Evolutionary conservation across 2,888 invertebrate genomes (phyloP).

Genomic region (Lobophora halterata): DNA sequence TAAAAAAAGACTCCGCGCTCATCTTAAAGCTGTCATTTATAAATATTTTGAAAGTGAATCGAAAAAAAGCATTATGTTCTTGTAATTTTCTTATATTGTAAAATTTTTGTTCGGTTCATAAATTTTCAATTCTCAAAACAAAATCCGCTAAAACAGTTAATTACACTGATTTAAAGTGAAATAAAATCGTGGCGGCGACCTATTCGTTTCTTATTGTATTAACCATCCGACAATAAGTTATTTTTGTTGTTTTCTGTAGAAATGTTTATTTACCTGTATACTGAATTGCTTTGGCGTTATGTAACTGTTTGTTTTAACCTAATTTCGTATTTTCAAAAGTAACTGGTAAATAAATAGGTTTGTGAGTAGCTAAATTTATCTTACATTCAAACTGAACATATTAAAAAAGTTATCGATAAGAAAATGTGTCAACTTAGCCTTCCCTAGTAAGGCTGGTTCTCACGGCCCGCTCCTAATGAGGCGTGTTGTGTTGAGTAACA

Average conservation of each 20-base stretch:
- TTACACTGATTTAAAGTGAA: slow-evolving; percentile 27
- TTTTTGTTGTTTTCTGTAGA: slow-evolving; percentile 19
- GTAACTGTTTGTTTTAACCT: slow-evolving; percentile 5
- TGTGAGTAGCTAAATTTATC: background rate
- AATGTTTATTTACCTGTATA: slow-evolving; percentile 16
- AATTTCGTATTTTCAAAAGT: background rate
- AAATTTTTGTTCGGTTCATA: slow-evolving; percentile 25
- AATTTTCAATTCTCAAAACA: slow-evolving; percentile 27
- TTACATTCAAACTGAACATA: background rate
- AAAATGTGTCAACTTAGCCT: slow-evolving; percentile 25
- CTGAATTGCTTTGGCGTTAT: slow-evolving; percentile 8
- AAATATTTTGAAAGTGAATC: too few relatives aligned
- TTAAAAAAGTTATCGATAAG: slow-evolving; percentile 23
- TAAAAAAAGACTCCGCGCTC: too few relatives aligned
- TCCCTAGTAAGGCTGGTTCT: slow-evolving; percentile 62
- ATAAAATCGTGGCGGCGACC: slow-evolving; percentile 23
- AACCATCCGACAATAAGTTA: slow-evolving; percentile 22
- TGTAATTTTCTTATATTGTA: too few relatives aligned
- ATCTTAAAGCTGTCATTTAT: too few relatives aligned
- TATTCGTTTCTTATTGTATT: slow-evolving; percentile 26
- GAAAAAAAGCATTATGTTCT: too few relatives aligned
- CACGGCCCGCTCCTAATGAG: slow-evolving; percentile 77
- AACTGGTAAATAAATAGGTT: background rate
- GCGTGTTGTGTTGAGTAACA: slow-evolving; percentile 72
- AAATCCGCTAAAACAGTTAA: slow-evolving; percentile 26